A percentile compares a stretch with the other conserved stretches of the same genome.
These are phyloP conservation scores for Pandemis cinnamomeana DNA, from an alignment of 2,888 invertebrate species.

Conservation along the genomic window DNA sequence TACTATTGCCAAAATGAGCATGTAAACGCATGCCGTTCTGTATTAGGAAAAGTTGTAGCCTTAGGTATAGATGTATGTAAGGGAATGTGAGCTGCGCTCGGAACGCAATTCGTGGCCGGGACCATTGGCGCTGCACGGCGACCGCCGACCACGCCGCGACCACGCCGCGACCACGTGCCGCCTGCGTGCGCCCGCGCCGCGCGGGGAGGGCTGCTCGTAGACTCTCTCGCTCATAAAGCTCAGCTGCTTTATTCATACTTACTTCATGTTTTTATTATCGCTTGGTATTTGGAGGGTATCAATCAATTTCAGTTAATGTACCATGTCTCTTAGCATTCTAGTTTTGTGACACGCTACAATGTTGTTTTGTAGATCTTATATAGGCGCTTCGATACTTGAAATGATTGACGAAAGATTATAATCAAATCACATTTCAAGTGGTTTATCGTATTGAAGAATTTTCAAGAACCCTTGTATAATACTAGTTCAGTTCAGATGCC, in stretches of 20 bases:
- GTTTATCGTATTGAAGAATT: neutral
- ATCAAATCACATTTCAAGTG: conserved; percentile 1
- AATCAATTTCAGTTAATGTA: neutral
- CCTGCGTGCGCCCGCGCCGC: conserved; percentile 46
- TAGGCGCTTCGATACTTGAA: neutral
- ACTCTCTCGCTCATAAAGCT: conserved; percentile 4
- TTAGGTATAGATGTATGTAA: conserved; percentile 5
- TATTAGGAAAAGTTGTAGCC: neutral
- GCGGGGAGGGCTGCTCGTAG: neutral
- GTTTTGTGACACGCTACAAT: neutral
- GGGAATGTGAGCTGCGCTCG: conserved; percentile 19
- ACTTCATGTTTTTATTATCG: neutral
- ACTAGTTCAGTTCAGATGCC: neutral
- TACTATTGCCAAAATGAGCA: conserved; percentile 14
- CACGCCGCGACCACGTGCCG: conserved; percentile 49
- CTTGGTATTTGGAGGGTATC: neutral
- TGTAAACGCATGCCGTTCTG: neutral
- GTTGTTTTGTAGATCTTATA: neutral
- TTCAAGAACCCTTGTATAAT: neutral
- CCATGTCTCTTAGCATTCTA: neutral
- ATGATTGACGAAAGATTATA: conserved; percentile 1
- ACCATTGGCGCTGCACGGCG: conserved; percentile 10
- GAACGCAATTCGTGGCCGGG: conserved; percentile 35
- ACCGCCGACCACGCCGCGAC: conserved; percentile 3
- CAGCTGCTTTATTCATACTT: neutral